phyloP scores from a whole-genome alignment of 2,113 vertebrate genomes.

The Chaetops frenatus region DNA sequence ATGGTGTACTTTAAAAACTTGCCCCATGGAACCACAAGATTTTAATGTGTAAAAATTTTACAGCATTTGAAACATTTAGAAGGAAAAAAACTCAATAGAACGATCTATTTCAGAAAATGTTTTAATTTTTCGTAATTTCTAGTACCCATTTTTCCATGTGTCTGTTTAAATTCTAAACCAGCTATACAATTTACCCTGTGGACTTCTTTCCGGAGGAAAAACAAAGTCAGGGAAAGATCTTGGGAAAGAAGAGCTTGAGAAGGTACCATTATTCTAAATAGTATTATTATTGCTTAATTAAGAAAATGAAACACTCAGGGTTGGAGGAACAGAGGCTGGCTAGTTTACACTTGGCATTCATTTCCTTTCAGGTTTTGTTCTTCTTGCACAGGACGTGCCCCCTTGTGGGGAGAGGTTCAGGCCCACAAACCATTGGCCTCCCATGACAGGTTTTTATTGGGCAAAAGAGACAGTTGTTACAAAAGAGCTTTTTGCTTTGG shows the following conservation, averaged over 20 bases:
- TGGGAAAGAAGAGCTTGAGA: conserved; percentile 15
- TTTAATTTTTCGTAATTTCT: conserved; percentile 45
- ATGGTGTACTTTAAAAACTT: neutral
- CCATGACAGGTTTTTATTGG: neutral
- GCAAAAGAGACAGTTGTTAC: neutral
- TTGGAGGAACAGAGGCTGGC: neutral
- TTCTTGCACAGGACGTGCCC: neutral
- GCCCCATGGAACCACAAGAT: neutral
- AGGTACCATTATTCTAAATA: conserved; percentile 22
- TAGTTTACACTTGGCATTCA: neutral
- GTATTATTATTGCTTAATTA: conserved; percentile 31
- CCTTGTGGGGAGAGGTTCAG: neutral
- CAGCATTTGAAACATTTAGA: neutral
- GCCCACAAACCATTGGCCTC: neutral
- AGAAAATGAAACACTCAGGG: neutral
- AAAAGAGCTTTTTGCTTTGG: neutral
- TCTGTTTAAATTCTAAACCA: conserved; percentile 16
- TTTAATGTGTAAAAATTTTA: neutral
- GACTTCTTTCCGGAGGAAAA: conserved; percentile 17
- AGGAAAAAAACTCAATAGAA: neutral
- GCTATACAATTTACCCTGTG: neutral
- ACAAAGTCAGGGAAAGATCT: neutral
- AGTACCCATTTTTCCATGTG: conserved; percentile 26
- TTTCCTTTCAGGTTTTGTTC: neutral
- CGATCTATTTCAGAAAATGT: conserved; percentile 34